Conservation (phyloP, 2,888 invertebrate species). For the Epinotia bilunana region DNA sequence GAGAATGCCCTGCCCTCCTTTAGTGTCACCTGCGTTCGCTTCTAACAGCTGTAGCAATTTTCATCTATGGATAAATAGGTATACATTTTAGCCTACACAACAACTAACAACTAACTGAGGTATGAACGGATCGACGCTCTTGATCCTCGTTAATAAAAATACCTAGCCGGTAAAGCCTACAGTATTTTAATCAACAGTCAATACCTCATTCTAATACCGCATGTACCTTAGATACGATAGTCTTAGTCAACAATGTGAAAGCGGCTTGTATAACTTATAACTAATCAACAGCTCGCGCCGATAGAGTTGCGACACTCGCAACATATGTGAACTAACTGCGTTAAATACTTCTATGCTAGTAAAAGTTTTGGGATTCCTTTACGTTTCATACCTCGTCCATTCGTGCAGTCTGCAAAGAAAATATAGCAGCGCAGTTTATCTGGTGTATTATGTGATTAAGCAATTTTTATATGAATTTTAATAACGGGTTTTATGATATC, state of each 20-base stretch:
- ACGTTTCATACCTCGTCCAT: not conserved
- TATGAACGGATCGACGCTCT: constrained; percentile 48
- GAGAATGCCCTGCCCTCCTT: constrained; percentile 75
- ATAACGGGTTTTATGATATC: too few relatives aligned
- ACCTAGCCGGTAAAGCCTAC: not conserved
- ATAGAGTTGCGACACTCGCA: constrained; percentile 28
- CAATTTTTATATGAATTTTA: not conserved
- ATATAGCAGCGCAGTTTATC: not conserved
- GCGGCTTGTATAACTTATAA: constrained; percentile 35
- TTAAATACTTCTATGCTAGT: constrained; percentile 37
- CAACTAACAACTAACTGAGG: constrained; percentile 34
- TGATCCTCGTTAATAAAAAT: constrained; percentile 53
- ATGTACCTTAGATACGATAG: constrained; percentile 2
- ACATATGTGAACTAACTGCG: constrained; percentile 32
- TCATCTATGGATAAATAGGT: constrained; percentile 68
- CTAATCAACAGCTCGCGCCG: constrained; percentile 26
- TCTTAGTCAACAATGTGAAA: constrained; percentile 38
- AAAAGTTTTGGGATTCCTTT: constrained; percentile 35
- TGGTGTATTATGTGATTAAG: not conserved
- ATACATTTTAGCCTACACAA: constrained; percentile 67
- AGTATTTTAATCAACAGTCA: not conserved
- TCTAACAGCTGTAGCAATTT: constrained; percentile 59
- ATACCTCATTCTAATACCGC: not conserved
- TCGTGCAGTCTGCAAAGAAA: constrained; percentile 24
- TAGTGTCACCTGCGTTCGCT: constrained; percentile 43